phyloP scores from a whole-genome alignment of 2,113 vertebrate genomes.

The Dicentrarchus labrax region DNA sequence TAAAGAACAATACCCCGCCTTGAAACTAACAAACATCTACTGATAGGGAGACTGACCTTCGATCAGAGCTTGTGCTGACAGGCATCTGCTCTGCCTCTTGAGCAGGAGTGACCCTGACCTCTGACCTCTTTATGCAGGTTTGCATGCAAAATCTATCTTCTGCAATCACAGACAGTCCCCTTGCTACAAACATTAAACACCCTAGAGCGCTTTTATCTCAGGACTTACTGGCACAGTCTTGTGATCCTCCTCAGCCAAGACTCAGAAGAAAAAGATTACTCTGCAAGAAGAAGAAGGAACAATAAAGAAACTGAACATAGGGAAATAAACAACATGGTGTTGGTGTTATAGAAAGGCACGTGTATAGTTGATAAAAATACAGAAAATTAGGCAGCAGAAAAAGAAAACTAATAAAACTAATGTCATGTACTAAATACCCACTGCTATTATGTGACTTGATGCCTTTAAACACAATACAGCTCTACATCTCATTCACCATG shows the following conservation, averaged over 20 bases:
- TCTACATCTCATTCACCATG: neutral
- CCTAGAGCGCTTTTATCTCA: neutral
- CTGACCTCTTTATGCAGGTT: conserved; percentile 3
- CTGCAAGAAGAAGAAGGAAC: conserved; percentile 41
- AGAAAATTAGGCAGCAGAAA: neutral
- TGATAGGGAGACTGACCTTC: conserved; percentile 9
- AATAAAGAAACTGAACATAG: neutral
- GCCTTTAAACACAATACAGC: neutral
- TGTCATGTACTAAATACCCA: neutral
- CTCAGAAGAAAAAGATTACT: conserved; percentile 52
- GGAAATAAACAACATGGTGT: neutral
- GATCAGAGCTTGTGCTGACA: conserved; percentile 8
- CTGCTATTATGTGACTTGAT: neutral
- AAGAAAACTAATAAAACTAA: neutral
- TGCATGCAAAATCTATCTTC: conserved; percentile 1
- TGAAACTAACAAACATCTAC: neutral
- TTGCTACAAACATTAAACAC: neutral
- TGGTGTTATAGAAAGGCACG: neutral
- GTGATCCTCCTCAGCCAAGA: conserved; percentile 66
- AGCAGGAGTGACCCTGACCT: conserved; percentile 4
- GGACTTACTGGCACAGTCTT: conserved; percentile 73
- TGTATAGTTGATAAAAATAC: neutral
- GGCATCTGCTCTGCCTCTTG: neutral
- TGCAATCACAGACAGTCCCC: neutral
- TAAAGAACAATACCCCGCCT: conserved; percentile 2